phyloP scores from a whole-genome alignment of 2,113 vertebrate genomes.

The Megaceryle maxima region DNA sequence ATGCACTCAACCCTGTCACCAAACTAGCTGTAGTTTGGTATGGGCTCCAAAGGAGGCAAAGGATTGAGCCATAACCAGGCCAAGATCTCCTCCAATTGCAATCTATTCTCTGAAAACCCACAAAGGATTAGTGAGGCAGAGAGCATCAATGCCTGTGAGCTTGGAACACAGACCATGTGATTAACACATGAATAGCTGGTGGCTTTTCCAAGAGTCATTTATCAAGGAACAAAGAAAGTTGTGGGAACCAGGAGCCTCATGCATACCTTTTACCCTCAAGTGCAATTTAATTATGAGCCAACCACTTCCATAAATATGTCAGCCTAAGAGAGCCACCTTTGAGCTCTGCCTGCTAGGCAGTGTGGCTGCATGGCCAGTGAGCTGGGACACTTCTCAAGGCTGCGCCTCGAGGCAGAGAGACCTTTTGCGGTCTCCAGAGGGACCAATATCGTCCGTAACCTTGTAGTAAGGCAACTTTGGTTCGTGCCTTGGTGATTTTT shows the following conservation, averaged over 20 bases:
- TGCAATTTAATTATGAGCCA: background rate
- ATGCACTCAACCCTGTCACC: rapidly evolving
- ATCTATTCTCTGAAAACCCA: background rate
- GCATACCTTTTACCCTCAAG: background rate
- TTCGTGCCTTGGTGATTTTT: background rate
- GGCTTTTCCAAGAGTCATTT: background rate
- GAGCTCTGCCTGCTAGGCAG: background rate
- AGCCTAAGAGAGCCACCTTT: background rate
- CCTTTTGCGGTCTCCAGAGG: too few relatives aligned
- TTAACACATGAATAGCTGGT: background rate
- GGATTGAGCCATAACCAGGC: background rate
- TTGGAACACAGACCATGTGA: background rate
- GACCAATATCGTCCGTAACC: background rate
- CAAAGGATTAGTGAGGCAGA: background rate
- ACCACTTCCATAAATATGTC: too few relatives aligned
- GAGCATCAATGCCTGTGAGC: background rate
- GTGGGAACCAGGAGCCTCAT: background rate
- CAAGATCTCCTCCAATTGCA: too few relatives aligned
- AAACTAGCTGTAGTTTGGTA: background rate
- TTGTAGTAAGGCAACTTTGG: background rate
- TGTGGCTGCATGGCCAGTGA: background rate
- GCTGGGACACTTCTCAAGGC: background rate
- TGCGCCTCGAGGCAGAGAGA: background rate
- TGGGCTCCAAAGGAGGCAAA: background rate
- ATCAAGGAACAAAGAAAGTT: background rate